phyloP scores from a whole-genome alignment of 2,888 invertebrate species.

The Phytoseiulus persimilis region DNA sequence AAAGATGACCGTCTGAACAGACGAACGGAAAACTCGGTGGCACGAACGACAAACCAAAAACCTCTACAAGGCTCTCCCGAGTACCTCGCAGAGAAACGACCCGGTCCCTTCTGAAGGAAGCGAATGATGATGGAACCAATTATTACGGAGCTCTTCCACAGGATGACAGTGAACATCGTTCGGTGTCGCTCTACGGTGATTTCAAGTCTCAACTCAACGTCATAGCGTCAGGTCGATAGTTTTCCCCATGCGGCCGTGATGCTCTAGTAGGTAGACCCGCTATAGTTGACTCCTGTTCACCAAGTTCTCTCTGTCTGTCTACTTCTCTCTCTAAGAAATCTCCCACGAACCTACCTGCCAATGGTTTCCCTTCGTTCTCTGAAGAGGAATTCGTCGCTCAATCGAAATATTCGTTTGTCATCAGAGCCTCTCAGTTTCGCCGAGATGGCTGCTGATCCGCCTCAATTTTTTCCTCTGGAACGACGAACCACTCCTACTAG shows the following conservation, averaged over 20 bases:
- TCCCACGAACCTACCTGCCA: too few species aligned
- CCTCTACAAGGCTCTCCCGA: neutral
- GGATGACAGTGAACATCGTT: slow-evolving; percentile 39
- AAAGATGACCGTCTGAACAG: neutral
- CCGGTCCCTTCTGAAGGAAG: neutral
- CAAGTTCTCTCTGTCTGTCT: neutral
- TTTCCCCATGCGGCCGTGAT: neutral
- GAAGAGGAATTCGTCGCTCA: too few species aligned
- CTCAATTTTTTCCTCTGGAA: neutral
- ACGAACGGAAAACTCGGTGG: neutral
- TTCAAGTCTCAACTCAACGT: slow-evolving; percentile 5
- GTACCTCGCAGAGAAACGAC: neutral
- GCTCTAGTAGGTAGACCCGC: neutral
- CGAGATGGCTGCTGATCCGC: neutral
- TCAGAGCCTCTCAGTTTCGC: neutral
- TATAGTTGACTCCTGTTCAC: neutral
- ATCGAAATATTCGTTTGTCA: neutral
- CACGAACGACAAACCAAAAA: neutral
- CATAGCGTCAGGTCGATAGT: neutral
- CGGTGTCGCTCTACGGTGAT: slow-evolving; percentile 28
- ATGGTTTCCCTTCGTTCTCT: too few species aligned
- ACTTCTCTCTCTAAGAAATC: neutral
- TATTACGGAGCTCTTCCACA: slow-evolving; percentile 25
- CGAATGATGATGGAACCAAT: neutral
- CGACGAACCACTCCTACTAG: neutral